Conservation (phyloP, 2,113 vertebrate genomes). For the Macaca nemestrina region DNA sequence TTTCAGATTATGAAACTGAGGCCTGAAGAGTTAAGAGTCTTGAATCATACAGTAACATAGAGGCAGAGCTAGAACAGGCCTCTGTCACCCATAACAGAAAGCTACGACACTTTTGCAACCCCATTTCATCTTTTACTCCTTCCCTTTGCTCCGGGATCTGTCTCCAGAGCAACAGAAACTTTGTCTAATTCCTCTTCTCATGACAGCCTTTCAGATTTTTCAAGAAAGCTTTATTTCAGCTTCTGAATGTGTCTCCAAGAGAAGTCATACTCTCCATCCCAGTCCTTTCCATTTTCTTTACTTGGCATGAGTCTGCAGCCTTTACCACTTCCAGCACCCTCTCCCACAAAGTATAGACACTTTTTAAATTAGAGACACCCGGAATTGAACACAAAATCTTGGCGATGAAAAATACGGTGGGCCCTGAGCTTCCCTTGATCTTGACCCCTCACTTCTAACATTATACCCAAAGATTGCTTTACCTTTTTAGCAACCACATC, state of each 20-base stretch:
- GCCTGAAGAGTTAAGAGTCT: not conserved
- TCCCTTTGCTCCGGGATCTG: not conserved
- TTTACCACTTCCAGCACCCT: not conserved
- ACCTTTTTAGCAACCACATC: not conserved
- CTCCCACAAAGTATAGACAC: not conserved
- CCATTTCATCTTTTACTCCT: not conserved
- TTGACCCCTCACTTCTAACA: not conserved
- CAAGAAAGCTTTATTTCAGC: slow-evolving; percentile 36
- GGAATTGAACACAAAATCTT: not conserved
- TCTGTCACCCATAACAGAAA: not conserved
- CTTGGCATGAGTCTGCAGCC: not conserved
- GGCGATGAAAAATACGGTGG: not conserved
- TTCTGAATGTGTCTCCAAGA: not conserved
- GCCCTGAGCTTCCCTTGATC: not conserved
- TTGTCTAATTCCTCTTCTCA: not conserved
- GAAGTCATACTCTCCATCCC: not conserved
- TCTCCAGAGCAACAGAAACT: not conserved
- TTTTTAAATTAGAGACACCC: not conserved
- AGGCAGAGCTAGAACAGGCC: not conserved
- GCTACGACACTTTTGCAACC: not conserved
- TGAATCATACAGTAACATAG: not conserved
- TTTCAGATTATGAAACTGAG: not conserved
- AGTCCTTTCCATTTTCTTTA: not conserved
- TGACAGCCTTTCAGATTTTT: not conserved
- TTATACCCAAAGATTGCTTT: not conserved